These are phyloP conservation scores for Leptarthrus brevirostris DNA, from an alignment of 2,888 invertebrate genomes.

Conservation along the genomic window DNA sequence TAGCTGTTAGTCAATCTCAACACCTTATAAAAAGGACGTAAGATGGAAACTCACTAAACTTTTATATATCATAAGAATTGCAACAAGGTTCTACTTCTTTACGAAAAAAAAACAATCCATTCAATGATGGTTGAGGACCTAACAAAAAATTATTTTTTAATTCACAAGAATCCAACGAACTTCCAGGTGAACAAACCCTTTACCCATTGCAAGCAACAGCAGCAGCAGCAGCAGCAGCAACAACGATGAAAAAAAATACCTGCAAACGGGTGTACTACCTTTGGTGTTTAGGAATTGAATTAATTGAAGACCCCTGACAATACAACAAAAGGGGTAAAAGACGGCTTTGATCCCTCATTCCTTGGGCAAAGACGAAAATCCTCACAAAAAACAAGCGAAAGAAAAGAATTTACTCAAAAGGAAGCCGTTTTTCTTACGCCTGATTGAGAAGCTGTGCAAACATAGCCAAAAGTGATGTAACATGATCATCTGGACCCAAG, in stretches of 20 bases:
- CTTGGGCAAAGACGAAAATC: not conserved
- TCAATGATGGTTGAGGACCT: no score
- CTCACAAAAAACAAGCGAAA: not conserved
- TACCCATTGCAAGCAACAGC: no score
- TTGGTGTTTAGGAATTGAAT: not conserved
- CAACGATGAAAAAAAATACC: not conserved
- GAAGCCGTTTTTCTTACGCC: not conserved
- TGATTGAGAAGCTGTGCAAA: conserved; percentile 8
- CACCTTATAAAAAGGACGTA: no score
- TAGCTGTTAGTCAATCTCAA: no score
- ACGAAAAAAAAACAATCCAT: no score
- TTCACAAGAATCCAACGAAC: not conserved
- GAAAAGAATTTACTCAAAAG: not conserved
- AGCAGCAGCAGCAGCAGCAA: no score
- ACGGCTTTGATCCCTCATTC: not conserved
- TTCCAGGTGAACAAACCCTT: not conserved
- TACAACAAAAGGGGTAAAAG: not conserved
- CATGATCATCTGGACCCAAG: not conserved
- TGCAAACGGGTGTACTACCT: not conserved
- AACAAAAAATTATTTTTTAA: no score
- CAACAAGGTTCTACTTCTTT: no score
- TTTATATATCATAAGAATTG: no score
- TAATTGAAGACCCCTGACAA: not conserved
- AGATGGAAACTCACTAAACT: no score
- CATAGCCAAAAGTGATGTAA: not conserved